Evolutionary conservation across 2,797 vertebrate species (phyloP).

Genomic region (Acropternis orthonyx): DNA sequence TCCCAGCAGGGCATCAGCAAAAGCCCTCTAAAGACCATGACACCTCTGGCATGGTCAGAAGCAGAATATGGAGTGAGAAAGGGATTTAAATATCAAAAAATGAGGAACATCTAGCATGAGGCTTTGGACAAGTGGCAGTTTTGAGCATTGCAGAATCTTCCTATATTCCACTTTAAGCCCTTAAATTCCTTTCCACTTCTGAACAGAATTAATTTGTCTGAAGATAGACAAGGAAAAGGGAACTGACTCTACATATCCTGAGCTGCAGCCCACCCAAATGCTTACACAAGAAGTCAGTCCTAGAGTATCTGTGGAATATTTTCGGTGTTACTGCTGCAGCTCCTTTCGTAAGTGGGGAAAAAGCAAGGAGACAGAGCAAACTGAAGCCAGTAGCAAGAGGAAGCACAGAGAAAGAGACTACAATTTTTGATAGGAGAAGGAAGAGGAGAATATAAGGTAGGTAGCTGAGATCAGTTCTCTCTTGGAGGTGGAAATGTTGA

Average conservation of each 20-base stretch:
- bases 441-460: not conserved
- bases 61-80: not conserved
- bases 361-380: not conserved
- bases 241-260: not conserved
- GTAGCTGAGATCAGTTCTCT: not conserved
- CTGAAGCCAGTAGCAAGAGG: not conserved
- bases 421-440: not conserved
- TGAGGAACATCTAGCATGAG: not conserved
- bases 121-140: not conserved
- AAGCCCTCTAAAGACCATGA: not conserved
- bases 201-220: not conserved
- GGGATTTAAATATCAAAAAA: not conserved
- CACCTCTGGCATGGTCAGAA: not conserved
- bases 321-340: not conserved
- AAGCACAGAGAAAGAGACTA: not conserved
- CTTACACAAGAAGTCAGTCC: not conserved
- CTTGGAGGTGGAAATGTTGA: not conserved
- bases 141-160: not conserved
- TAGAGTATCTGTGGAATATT: not conserved
- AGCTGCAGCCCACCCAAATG: not conserved
- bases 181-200: not conserved
- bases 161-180: not conserved
- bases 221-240: not conserved
- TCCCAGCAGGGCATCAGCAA: not conserved
- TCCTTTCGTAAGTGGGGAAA: not conserved